Percentiles rank a stretch among this genome's conserved stretches.
Evolutionary conservation across 2,113 vertebrate genomes (phyloP).

Genomic region (Ondatra zibethicus): DNA sequence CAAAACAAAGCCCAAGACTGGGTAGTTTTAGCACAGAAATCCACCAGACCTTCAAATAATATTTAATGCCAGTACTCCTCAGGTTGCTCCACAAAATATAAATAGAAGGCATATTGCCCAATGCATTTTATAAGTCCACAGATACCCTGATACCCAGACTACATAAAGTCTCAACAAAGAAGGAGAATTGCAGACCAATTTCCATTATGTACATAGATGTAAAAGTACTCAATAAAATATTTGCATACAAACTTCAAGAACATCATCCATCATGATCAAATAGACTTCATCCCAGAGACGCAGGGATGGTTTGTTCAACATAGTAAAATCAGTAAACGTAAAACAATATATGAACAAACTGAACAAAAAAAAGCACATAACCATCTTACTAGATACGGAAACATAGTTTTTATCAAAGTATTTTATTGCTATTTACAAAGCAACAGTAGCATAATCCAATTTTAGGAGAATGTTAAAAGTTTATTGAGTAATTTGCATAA

Average conservation of each 20-base stretch:
- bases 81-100: not conserved
- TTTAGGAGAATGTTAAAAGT: slow-evolving; percentile 9
- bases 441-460: not conserved
- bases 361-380: not conserved
- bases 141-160: not conserved
- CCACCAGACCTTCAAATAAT: not conserved
- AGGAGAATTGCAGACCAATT: not conserved
- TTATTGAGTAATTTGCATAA: slow-evolving; percentile 33
- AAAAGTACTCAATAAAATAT: not conserved
- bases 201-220: not conserved
- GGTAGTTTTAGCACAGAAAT: not conserved
- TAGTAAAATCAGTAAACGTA: not conserved
- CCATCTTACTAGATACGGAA: not conserved
- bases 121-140: not conserved
- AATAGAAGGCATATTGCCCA: not conserved
- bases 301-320: not conserved
- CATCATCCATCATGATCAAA: not conserved
- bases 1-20: not conserved
- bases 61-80: not conserved
- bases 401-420: not conserved
- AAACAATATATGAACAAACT: not conserved
- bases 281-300: not conserved
- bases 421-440: not conserved
- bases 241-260: not conserved
- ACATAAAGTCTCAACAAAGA: not conserved